Evolutionary conservation across 92 coral and sea anemone genomes (phyloP), one percentile per base, ranked within the genome.

Genomic region (Porites evermanni): DNA sequence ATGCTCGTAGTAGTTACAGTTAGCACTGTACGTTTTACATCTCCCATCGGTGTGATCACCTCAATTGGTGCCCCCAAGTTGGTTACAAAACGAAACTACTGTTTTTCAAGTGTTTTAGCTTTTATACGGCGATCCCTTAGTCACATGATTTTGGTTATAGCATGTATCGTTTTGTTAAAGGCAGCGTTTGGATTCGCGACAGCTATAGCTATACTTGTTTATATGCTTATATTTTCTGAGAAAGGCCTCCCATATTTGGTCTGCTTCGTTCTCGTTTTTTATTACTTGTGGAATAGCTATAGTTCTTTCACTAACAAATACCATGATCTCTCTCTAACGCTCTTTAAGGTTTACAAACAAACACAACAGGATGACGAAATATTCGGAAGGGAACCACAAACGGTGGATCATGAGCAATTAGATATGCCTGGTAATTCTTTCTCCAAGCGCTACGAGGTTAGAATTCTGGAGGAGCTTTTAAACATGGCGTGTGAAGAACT

Each of bases 201-300:
- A 1, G 54, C 7, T 7, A 47, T 47, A 2, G 11, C 2, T 17
- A 6, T 8, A 51, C 12, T 17, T 56, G 3, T 78, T 6, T 29
- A 7, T 24, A 12, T 3, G 16, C 44, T n/a, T 12, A 50, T 78
- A 7, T 65, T 78, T 9, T 19, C 61, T 12, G 72, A 64, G 12
- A 47, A 78, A 44, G 20, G 60, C 56, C 70, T 63, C 29, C 81
- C 81, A 16, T 77, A 2, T 32, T 17, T 77, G 7, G 81, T 21
- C 65, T 66, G 69, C 56, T 38, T 19, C 54, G 12, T 78, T 44
- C 88, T 85, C 8, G 77, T 76, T 17, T 54, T 66, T 9, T 56
- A 76, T 47, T 85, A 85, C 50, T 0, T 85, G n/a, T 53, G 80
- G 69, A 67, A 83, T 53, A 75, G 59, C 75, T 85, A 77, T 75